Percentiles rank a stretch among this genome's conserved stretches.
Conservation (phyloP, 2,888 invertebrate genomes). For the Pinctada fucata region DNA sequence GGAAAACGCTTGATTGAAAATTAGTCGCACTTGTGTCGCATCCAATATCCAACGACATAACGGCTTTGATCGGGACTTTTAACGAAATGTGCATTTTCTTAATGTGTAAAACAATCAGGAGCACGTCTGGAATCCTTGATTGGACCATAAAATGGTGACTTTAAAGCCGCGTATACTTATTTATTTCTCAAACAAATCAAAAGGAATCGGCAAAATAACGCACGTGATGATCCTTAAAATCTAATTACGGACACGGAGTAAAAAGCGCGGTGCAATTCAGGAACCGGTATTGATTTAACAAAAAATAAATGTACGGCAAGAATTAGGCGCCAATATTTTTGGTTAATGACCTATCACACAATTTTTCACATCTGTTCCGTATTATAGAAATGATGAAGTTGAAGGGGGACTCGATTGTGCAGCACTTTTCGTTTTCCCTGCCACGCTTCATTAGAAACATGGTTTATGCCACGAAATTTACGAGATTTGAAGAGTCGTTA, state of each 20-base stretch:
- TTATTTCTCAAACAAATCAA: slow-evolving; percentile 24
- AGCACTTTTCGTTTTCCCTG: slow-evolving; percentile 33
- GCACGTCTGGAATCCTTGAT: neutral
- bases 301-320: slow-evolving; percentile 36
- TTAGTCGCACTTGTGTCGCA: slow-evolving; percentile 5
- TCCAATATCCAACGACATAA: neutral
- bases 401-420: slow-evolving; percentile 28
- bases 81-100: slow-evolving; percentile 10
- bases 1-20: slow-evolving; percentile 14
- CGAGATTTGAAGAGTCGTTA: slow-evolving; percentile 7
- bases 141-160: neutral
- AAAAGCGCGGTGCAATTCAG: slow-evolving; percentile 13
- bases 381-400: slow-evolving; percentile 28
- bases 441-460: slow-evolving; percentile 45
- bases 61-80: slow-evolving; percentile 3
- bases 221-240: slow-evolving; percentile 34
- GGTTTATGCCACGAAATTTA: slow-evolving; percentile 36
- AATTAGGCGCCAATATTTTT: slow-evolving; percentile 32
- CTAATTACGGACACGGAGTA: slow-evolving; percentile 32
- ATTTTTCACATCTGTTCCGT: slow-evolving; percentile 35
- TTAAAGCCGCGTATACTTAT: neutral
- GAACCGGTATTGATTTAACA: slow-evolving; percentile 38
- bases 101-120: neutral
- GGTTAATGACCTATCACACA: slow-evolving; percentile 36
- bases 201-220: slow-evolving; percentile 16